Base-by-base conservation (phyloP, 1,140 invertebrate genomes). In the Neodiprion fabricii region DNA sequence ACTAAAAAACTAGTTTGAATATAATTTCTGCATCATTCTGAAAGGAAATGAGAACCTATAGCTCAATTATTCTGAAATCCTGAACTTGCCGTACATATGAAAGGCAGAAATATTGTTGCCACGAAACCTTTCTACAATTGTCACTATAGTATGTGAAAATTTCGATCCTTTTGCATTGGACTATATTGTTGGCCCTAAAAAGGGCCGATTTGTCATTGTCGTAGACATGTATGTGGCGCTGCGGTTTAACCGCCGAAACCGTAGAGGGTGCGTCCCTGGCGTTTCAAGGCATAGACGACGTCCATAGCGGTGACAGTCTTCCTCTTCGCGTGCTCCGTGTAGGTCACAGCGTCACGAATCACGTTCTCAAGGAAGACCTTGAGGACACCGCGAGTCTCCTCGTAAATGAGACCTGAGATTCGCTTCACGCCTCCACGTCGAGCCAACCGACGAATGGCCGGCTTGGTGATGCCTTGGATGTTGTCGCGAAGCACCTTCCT, bases 301-400 rank as follows among this genome's bases (percentile, higher is more conserved):
- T 96, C 95, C 95, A 96, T 96, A 71, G 95, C 94, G 10, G 95
- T 96, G 53, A 93, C 92, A 21, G 95, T 96, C 88, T 96, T 96
- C 77, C 94, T 88, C 88, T 95, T 95, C 77, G 94, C 93, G 85
- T 95, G 93, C 84, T 94, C 94, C 11, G 93, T 94, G 88, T 95
- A 96, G n/a, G 94, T 95, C 71, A 96, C 93, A 11, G 94, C 93
- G 85, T 95, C 95, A 73, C 94, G 90, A 81, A 96, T 96, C 0
- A 96, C 93, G 82, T 95, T 95, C 85, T 95, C 94, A 72, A 96
- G 86, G 85, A 96, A 96, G 0, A 95, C 92, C 85, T 95, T 95
- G n/a, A 95, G 84, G 0, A 94, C 92, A 79, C 91, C 91, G 72
- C 92, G 89, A 67, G 91, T 92, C 81, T 92, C 93, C 81, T 94